Conservation (phyloP, 2,113 vertebrate species). For the Synodontis membranacea region DNA sequence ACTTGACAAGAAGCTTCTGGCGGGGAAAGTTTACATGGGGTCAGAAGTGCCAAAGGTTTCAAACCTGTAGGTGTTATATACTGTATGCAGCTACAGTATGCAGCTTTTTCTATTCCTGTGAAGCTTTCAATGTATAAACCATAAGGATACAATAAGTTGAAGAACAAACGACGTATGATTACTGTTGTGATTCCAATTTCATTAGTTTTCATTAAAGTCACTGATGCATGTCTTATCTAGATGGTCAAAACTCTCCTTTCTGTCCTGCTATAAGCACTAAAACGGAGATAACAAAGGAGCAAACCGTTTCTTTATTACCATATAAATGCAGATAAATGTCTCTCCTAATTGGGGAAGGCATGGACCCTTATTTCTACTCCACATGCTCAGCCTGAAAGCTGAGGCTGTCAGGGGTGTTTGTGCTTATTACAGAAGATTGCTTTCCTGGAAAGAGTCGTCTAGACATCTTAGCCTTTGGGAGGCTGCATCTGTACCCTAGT, state of each 20-base stretch:
- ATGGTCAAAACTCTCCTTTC: constrained; percentile 16
- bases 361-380: neutral
- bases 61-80: constrained; percentile 34
- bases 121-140: neutral
- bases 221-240: constrained; percentile 32
- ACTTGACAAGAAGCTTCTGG: neutral
- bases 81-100: neutral
- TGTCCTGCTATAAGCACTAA: constrained; percentile 20
- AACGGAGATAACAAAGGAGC: neutral
- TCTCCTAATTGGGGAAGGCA: constrained; percentile 1
- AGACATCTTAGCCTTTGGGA: constrained; percentile 10
- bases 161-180: constrained; percentile 4
- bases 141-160: neutral
- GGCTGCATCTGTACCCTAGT: constrained; percentile 21
- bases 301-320: constrained; percentile 13
- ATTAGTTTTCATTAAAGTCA: constrained; percentile 30
- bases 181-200: constrained; percentile 16
- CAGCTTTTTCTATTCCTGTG: neutral
- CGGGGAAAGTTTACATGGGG: constrained; percentile 5
- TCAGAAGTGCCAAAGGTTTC: constrained; percentile 37
- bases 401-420: neutral
- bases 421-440: constrained; percentile 20
- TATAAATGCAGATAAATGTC: constrained; percentile 16
- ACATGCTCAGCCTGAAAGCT: constrained; percentile 10
- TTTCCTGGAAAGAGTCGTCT: constrained; percentile 22